Conservation (phyloP, 2,113 vertebrate genomes). For the Dicaeum eximium region DNA sequence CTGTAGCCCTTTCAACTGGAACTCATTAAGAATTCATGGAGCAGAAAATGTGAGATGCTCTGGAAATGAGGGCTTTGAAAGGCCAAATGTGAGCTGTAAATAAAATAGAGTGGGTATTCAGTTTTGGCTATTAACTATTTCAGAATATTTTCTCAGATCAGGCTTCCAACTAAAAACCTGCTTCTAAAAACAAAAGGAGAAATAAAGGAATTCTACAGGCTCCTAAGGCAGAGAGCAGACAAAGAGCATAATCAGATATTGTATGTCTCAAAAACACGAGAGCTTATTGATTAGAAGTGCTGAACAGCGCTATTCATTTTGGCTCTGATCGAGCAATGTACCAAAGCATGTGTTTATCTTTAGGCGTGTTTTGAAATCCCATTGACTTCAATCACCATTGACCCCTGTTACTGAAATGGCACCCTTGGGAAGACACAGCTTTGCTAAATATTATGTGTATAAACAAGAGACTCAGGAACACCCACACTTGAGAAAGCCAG, state of each 20-base stretch:
- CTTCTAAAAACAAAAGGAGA: neutral
- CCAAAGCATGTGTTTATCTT: slow-evolving; percentile 48
- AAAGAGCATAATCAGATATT: neutral
- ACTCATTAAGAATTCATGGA: slow-evolving; percentile 76
- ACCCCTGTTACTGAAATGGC: slow-evolving; percentile 44
- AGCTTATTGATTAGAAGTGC: neutral
- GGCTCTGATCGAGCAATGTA: neutral
- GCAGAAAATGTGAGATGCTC: slow-evolving; percentile 69
- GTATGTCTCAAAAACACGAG: neutral
- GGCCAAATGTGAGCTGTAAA: slow-evolving; percentile 67
- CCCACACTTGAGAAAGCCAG: neutral
- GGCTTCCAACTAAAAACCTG: neutral
- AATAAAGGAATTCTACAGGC: neutral
- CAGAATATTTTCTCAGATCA: slow-evolving; percentile 17
- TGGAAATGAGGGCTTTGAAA: slow-evolving; percentile 69
- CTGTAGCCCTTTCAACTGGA: slow-evolving; percentile 68
- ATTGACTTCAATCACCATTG: slow-evolving; percentile 46
- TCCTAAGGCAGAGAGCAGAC: neutral
- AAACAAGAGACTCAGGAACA: slow-evolving; percentile 50
- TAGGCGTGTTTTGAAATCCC: slow-evolving; percentile 45
- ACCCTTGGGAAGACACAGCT: slow-evolving; percentile 48
- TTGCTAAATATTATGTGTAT: slow-evolving; percentile 57
- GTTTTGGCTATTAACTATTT: slow-evolving; percentile 55
- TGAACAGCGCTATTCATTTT: neutral
- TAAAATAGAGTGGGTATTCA: slow-evolving; percentile 58